Evolutionary conservation across 2,888 invertebrate species (phyloP).

Genomic region (Eupithecia dodoneata): DNA sequence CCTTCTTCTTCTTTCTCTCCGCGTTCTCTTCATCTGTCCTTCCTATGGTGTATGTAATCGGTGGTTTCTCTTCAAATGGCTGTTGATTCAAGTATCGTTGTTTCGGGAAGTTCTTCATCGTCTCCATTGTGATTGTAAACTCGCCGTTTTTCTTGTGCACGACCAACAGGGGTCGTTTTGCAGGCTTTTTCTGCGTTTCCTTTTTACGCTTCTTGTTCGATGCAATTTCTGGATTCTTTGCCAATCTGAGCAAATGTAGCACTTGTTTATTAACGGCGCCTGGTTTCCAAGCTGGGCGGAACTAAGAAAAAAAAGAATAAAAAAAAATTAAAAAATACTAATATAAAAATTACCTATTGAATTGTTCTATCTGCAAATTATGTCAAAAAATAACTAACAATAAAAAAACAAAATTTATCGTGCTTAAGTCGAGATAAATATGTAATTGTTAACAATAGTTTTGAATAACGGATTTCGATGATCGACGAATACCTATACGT

Average conservation of each 20-base stretch:
- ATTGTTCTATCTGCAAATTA: background rate
- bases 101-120: constrained; percentile 69
- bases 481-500: background rate
- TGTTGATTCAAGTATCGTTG: constrained; percentile 68
- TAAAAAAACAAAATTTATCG: background rate
- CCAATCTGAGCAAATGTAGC: constrained; percentile 67
- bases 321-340: constrained; percentile 41
- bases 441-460: background rate
- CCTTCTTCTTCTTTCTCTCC: constrained; percentile 67
- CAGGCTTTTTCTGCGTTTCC: constrained; percentile 61
- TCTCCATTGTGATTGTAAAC: constrained; percentile 76
- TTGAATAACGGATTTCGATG: background rate
- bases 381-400: background rate
- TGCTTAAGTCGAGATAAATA: background rate
- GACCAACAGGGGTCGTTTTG: constrained; percentile 70
- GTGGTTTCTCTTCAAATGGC: constrained; percentile 76
- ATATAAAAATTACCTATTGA: background rate
- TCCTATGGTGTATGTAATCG: constrained; percentile 71
- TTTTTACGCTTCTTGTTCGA: constrained; percentile 66
- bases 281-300: constrained; percentile 75
- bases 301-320: constrained; percentile 65
- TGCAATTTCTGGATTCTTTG: constrained; percentile 68
- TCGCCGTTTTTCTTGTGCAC: constrained; percentile 76
- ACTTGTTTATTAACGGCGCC: constrained; percentile 76
- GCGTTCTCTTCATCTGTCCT: constrained; percentile 76